These are phyloP conservation scores for Dryobotodes eremita DNA, from an alignment of 2,888 invertebrate genomes.

Conservation along the genomic window DNA sequence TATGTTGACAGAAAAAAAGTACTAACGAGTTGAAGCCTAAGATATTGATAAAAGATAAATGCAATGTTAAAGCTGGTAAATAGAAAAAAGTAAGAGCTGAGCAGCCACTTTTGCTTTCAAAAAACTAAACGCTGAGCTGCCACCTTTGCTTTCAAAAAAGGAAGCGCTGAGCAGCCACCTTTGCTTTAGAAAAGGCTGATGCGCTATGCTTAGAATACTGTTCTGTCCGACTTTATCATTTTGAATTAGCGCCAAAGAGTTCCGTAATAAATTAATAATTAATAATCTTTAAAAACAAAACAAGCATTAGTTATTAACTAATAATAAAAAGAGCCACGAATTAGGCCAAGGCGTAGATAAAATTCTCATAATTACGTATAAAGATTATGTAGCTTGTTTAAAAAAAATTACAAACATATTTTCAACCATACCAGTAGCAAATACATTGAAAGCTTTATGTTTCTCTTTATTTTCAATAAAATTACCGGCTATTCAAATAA, in stretches of 20 bases:
- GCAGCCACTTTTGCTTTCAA: too few relatives aligned
- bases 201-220: not conserved
- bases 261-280: not conserved
- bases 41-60: not conserved
- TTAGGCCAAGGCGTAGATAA: constrained; percentile 71
- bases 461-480: constrained; percentile 6
- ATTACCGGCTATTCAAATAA: constrained; percentile 36
- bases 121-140: not conserved
- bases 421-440: not conserved
- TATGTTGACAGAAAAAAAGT: not conserved
- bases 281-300: not conserved
- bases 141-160: not conserved
- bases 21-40: not conserved
- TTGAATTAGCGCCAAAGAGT: not conserved
- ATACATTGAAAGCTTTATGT: not conserved
- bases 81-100: not conserved
- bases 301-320: not conserved
- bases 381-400: constrained; percentile 1
- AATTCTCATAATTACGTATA: constrained; percentile 13
- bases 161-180: not conserved
- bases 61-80: not conserved
- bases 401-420: not conserved
- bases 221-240: not conserved
- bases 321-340: constrained; percentile 37
- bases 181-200: not conserved